phyloP scores from a whole-genome alignment of 2,113 vertebrate genomes.

The Probosciger aterrimus region DNA sequence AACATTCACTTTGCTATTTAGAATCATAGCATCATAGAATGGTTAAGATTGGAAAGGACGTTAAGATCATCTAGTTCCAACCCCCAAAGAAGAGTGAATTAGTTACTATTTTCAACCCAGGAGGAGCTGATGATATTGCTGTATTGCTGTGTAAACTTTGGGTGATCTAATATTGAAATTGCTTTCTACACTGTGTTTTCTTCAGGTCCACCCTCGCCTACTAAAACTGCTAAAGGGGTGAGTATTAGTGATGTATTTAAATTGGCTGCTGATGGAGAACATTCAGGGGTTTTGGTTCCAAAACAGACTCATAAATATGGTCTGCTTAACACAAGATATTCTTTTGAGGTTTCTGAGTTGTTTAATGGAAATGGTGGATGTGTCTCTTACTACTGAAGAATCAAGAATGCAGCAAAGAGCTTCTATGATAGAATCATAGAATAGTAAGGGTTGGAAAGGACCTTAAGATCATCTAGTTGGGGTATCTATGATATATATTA shows the following conservation, averaged over 20 bases:
- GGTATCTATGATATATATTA: background rate
- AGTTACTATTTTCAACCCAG: background rate
- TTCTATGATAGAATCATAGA: background rate
- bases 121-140: background rate
- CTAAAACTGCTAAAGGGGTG: conserved; percentile 92
- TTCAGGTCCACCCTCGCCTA: conserved; percentile 93
- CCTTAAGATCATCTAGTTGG: background rate
- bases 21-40: background rate
- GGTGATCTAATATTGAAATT: background rate
- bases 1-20: background rate
- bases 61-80: background rate
- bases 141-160: background rate
- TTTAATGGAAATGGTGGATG: background rate
- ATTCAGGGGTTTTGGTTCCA: background rate
- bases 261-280: background rate
- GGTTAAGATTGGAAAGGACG: background rate
- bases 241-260: conserved; percentile 68
- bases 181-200: conserved; percentile 14
- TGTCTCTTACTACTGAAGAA: background rate
- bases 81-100: background rate
- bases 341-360: background rate
- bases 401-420: background rate
- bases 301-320: background rate
- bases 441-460: background rate
- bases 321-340: background rate